A percentile compares a stretch with the other conserved stretches of the same genome.
These are phyloP conservation scores for Hoplostethus atlanticus DNA, from an alignment of 2,797 vertebrate genomes.

Conservation along the genomic window DNA sequence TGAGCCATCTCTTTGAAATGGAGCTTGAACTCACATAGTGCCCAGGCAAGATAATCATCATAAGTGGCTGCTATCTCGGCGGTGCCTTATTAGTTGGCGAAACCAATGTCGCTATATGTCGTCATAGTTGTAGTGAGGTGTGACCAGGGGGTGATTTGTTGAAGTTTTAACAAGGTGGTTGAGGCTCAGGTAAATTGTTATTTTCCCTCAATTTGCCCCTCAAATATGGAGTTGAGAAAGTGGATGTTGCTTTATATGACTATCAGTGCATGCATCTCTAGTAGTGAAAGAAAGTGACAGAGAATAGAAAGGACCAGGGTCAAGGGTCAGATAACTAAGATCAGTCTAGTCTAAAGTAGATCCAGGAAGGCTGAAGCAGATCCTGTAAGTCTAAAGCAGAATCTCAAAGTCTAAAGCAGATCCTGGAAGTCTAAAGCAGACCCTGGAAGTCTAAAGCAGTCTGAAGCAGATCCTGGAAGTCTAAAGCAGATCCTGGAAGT, in stretches of 20 bases:
- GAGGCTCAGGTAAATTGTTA: conserved; percentile 4
- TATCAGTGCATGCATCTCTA: too few species aligned
- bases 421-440: too few species aligned
- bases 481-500: too few species aligned
- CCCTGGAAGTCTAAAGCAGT: too few species aligned
- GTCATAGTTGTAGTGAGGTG: not conserved
- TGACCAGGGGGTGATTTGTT: not conserved
- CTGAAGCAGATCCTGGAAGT: too few species aligned
- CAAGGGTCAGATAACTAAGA: not conserved
- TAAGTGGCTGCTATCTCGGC: not conserved
- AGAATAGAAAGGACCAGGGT: conserved; percentile 7
- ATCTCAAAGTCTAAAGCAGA: too few species aligned
- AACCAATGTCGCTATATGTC: not conserved
- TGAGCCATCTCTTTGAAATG: conserved; percentile 32
- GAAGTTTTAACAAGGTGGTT: conserved; percentile 6
- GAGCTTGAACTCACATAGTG: conserved; percentile 10
- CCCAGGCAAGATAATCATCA: conserved; percentile 29
- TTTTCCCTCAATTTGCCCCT: not conserved
- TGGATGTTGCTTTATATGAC: not conserved
- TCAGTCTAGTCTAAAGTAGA: not conserved
- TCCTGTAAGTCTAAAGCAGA: too few species aligned
- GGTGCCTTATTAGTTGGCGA: conserved; percentile 6
- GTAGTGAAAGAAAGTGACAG: not conserved
- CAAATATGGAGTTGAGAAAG: not conserved
- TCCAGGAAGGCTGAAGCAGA: too few species aligned